Conservation (phyloP, 2,888 invertebrate genomes). For the Acanthoscelides obtectus region DNA sequence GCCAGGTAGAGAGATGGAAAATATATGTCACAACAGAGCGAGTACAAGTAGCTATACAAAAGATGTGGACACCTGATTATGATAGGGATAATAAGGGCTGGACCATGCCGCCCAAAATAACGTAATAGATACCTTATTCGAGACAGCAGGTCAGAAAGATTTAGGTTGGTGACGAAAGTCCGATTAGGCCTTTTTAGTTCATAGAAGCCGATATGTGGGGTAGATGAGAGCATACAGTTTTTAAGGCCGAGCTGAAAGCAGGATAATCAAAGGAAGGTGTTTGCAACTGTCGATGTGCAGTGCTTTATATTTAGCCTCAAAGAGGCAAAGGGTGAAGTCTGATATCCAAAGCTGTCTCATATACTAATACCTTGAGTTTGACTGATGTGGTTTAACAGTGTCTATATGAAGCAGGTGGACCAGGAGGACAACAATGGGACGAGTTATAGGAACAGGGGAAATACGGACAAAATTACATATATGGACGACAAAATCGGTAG, state of each 20-base stretch:
- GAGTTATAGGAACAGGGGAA: no score
- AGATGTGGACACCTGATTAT: constrained; percentile 33
- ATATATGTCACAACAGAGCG: constrained; percentile 33
- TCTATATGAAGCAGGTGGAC: no score
- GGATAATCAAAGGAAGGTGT: not conserved
- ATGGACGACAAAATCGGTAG: no score
- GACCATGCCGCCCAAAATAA: constrained; percentile 36
- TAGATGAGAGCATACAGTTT: not conserved
- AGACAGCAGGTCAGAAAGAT: not conserved
- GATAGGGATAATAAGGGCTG: constrained; percentile 25
- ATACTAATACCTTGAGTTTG: no score
- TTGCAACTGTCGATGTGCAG: no score
- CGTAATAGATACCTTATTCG: constrained; percentile 31
- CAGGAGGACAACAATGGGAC: no score
- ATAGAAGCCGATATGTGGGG: not conserved
- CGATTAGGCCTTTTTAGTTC: not conserved
- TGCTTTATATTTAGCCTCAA: no score
- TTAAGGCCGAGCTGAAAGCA: not conserved
- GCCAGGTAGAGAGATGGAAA: constrained; percentile 31
- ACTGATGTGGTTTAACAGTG: no score
- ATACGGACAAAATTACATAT: no score
- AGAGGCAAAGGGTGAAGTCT: no score
- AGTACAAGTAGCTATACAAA: constrained; percentile 38
- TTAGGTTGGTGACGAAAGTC: not conserved
- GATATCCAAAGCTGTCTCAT: no score